Base-by-base conservation (phyloP, 2,797 vertebrate genomes). In the Fistularia tabacaria region DNA sequence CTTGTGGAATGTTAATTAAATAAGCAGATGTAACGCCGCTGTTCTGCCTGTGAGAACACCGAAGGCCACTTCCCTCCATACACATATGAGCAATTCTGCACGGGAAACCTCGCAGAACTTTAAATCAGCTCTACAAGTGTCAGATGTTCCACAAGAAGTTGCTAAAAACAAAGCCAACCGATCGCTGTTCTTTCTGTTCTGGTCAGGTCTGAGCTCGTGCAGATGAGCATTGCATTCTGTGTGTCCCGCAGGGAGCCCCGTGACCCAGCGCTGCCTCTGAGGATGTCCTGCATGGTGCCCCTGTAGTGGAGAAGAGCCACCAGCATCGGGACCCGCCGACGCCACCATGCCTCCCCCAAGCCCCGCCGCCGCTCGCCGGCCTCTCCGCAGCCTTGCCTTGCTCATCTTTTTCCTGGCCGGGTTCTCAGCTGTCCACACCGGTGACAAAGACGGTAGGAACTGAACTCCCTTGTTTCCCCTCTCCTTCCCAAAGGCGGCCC, bases 381-480 rank as follows among this genome's bases (percentile, higher is more conserved):
- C 8, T n/a, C 14, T 25, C 43, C 37, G 13, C 25, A 43, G 54
- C 52, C 46, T 53, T 1, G 3, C 58, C 37, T 80, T 77, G 82
- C 66, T 85, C 60, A 15, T 80, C 48, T 76, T 38, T 54, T 14
- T 74, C n/a, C 51, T 89, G 14, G 60, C 88, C 43, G 43, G 63
- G 50, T 36, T 85, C 46, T 57, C 8, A 0, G 56, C 69, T 46
- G 3, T 37, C 37, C 56, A 60, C 43, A 50, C 49, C 36, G 52
- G 69, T 14, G 73, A 71, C 49, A 72, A 64, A 49, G 76, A 59
- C 7, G 85, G 90, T 91, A 73, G 81, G 79, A 69, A 49, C 14
- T 3, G 14, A 48, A 56, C 8, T 15, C 4, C 0, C 11, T 54
- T n/a, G 14, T 56, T 38, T 49, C 7, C 37, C 44, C 13, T 7